Evolutionary conservation across 2,113 vertebrate genomes (phyloP).

Genomic region (Sigmodon hispidus): DNA sequence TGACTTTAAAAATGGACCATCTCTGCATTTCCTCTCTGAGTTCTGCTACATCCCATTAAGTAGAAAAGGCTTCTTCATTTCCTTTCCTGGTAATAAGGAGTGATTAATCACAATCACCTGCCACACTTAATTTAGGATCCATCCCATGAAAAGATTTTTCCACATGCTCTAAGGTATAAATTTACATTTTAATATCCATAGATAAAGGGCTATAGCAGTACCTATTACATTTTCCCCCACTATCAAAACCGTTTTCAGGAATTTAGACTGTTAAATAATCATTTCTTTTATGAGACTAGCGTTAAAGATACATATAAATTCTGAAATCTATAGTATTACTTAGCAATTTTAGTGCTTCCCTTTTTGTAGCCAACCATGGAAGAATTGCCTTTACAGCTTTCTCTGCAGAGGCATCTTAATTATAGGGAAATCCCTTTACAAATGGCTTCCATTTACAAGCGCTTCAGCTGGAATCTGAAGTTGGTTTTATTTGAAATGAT

Average conservation of each 20-base stretch:
- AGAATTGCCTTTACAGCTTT: slow-evolving; percentile 70
- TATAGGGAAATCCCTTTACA: slow-evolving; percentile 63
- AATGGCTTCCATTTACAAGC: slow-evolving; percentile 66
- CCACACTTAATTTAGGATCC: slow-evolving; percentile 82
- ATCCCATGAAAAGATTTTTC: slow-evolving; percentile 74
- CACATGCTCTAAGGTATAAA: slow-evolving; percentile 71
- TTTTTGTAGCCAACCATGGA: slow-evolving; percentile 63
- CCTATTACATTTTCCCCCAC: slow-evolving; percentile 49
- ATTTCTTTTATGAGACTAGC: slow-evolving; percentile 74
- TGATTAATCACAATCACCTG: slow-evolving; percentile 82
- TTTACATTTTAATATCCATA: slow-evolving; percentile 79
- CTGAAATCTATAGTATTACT: slow-evolving; percentile 68
- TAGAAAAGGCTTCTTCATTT: slow-evolving; percentile 59
- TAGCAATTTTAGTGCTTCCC: slow-evolving; percentile 75
- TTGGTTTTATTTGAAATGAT: slow-evolving; percentile 70
- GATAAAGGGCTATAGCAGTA: slow-evolving; percentile 68
- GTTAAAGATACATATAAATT: slow-evolving; percentile 74
- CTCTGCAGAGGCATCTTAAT: slow-evolving; percentile 69
- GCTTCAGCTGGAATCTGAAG: slow-evolving; percentile 54
- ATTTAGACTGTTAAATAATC: slow-evolving; percentile 76
- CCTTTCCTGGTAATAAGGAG: slow-evolving; percentile 62
- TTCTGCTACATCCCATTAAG: slow-evolving; percentile 73
- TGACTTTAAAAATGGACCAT: slow-evolving; percentile 47
- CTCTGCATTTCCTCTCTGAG: slow-evolving; percentile 40
- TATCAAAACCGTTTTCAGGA: slow-evolving; percentile 62